These are phyloP conservation scores for Pantelozetes paolii DNA, from an alignment of 2,888 invertebrate species.

Conservation along the genomic window DNA sequence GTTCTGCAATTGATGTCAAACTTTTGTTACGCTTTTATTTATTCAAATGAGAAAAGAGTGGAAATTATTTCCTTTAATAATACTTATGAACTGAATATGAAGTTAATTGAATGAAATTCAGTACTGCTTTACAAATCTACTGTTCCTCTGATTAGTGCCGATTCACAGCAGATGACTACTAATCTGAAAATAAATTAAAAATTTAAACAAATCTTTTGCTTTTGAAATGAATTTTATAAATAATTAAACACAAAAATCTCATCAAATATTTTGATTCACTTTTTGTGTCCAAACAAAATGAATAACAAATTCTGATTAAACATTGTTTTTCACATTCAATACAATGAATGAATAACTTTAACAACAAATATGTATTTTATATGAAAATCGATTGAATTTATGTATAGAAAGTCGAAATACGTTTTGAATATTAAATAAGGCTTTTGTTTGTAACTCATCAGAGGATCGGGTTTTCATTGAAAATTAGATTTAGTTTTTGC, in stretches of 20 bases:
- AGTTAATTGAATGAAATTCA: background rate
- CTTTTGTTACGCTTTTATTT: background rate
- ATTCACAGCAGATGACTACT: background rate
- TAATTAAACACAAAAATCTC: background rate
- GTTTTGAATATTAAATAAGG: background rate
- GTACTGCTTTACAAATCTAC: background rate
- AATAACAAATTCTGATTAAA: background rate
- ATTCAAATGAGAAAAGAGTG: background rate
- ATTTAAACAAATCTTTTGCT: background rate
- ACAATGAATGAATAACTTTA: background rate
- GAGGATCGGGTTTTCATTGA: too few species aligned
- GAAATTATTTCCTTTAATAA: background rate
- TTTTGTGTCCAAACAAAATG: background rate
- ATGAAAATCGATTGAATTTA: background rate
- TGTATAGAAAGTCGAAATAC: background rate
- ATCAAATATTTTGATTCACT: background rate
- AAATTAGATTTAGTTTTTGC: too few species aligned
- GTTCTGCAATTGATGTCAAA: background rate
- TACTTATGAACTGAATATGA: background rate
- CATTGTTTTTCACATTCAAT: background rate
- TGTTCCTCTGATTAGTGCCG: background rate
- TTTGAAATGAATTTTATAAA: background rate
- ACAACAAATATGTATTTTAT: background rate
- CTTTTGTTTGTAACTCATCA: background rate
- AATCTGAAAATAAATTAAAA: background rate